A percentile compares a stretch with the other conserved stretches of the same genome.
Evolutionary conservation across 2,113 vertebrate species (phyloP).

Genomic region (Benitochromis conjunctus): DNA sequence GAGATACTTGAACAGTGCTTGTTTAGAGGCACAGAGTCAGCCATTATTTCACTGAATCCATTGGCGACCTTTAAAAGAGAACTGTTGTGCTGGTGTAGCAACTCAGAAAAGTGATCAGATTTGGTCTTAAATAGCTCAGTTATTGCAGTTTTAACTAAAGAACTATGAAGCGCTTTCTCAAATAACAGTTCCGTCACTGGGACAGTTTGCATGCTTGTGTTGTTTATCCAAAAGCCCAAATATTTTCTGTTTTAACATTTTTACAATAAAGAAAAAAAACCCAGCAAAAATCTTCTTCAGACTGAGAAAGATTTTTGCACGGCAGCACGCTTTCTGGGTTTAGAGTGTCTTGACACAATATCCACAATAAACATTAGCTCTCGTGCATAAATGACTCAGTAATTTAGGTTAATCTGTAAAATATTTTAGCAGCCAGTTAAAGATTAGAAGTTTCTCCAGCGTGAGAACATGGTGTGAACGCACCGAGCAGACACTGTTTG

Average conservation of each 20-base stretch:
- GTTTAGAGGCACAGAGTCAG: neutral
- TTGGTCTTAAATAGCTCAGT: neutral
- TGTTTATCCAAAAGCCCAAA: neutral
- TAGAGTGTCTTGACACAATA: neutral
- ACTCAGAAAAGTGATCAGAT: neutral
- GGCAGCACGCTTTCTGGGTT: neutral
- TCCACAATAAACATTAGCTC: neutral
- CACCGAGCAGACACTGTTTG: neutral
- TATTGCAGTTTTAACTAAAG: neutral
- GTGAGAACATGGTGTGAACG: neutral
- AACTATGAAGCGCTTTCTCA: neutral
- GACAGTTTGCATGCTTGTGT: neutral
- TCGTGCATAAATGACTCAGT: neutral
- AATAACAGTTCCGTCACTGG: neutral
- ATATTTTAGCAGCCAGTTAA: neutral
- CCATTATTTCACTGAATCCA: neutral
- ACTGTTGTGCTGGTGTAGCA: neutral
- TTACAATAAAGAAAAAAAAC: neutral
- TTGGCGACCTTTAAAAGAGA: neutral
- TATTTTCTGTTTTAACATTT: neutral
- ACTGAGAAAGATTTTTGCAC: neutral
- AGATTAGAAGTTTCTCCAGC: neutral
- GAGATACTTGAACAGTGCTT: neutral
- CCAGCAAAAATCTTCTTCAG: neutral
- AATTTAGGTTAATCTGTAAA: neutral